These are phyloP conservation scores for Porites lobata DNA, from an alignment of 92 coral and sea anemone genomes.

Conservation along the genomic window DNA sequence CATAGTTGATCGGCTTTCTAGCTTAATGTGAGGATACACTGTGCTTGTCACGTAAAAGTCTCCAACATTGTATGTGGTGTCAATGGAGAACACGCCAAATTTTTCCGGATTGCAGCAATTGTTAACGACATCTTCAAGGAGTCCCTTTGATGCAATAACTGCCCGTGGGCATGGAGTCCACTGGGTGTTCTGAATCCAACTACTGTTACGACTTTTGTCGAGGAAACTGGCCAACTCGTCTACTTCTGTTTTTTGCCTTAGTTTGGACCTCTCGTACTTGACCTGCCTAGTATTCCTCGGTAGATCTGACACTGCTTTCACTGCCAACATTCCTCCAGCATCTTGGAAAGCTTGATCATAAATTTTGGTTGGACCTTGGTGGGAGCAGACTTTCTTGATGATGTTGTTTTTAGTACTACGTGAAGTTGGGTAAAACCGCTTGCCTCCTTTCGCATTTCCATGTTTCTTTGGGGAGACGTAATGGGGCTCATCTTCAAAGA, in stretches of 20 bases:
- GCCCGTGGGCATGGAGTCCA: constrained; percentile 63
- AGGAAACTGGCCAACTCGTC: constrained; percentile 63
- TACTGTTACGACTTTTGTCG: constrained; percentile 7
- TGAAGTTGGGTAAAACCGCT: no score
- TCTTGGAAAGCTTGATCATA: no score
- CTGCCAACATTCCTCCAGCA: no score
- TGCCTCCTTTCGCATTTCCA: no score
- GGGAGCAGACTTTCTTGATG: no score
- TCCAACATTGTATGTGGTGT: constrained; percentile 57
- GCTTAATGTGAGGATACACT: constrained; percentile 48
- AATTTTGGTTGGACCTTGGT: no score
- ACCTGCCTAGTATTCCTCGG: constrained; percentile 54
- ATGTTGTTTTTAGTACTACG: no score
- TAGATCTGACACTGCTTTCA: neutral
- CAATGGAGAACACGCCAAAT: constrained; percentile 50
- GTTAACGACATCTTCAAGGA: constrained; percentile 56
- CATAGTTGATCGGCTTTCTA: constrained; percentile 35
- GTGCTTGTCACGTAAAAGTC: constrained; percentile 64
- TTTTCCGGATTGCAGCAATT: constrained; percentile 56
- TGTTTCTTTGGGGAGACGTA: no score
- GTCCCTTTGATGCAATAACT: constrained; percentile 45
- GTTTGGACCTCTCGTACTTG: constrained; percentile 54
- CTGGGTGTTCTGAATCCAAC: constrained; percentile 47
- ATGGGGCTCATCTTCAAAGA: no score
- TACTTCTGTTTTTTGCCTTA: constrained; percentile 34